Evolutionary conservation across 23 tunicate species (phyloP), one percentile per base, ranked within the genome.

Genomic region (Botrylloides violaceus): DNA sequence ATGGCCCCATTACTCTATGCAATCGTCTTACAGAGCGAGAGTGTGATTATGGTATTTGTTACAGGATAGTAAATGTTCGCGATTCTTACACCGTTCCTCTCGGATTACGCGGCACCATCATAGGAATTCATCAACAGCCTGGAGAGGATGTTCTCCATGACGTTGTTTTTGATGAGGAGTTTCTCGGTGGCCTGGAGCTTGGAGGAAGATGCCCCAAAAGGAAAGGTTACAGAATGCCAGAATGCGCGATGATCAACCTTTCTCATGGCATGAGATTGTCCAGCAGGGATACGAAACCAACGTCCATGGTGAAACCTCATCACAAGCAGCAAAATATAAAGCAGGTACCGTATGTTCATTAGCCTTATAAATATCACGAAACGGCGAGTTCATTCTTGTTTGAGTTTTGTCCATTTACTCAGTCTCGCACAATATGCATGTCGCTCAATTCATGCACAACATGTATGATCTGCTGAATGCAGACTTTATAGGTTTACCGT

Each of bases 121-220:
- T 95, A 4, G 99, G 99, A 4, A 75, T 83, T 38, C 97, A 90
- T 66, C 58, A 58, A 56, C 53, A 47, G 2, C 49, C 75, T 15
- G 95, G 78, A 49, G 53, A 80, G 31, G 84, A 86, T 65, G 49
- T 68, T 25, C 32, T 95, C 76, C 70, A 55, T 31, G 96, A 95
- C 36, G 92, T 95, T 25, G 2, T 95, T 12, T 95, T 89, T 70
- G 99, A 95, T 62, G 85, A 87, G 29, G 91, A 89, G 58, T 95
- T 95, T 66, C 35, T 87, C 50, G 99, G 99, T 2, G 99, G 96
- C 18, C 70, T 83, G 25, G 27, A 70, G 3, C 61, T 73, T 26
- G 83, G 93, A 1, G 98, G 98, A 21, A 71, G 81, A 49, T 87
- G 95, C 58, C 96, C 99, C 0, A 65, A 82, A 27, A 77, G 96